Evolutionary conservation across 2,888 invertebrate species (phyloP).

Genomic region (Caenorhabditis imperialis): DNA sequence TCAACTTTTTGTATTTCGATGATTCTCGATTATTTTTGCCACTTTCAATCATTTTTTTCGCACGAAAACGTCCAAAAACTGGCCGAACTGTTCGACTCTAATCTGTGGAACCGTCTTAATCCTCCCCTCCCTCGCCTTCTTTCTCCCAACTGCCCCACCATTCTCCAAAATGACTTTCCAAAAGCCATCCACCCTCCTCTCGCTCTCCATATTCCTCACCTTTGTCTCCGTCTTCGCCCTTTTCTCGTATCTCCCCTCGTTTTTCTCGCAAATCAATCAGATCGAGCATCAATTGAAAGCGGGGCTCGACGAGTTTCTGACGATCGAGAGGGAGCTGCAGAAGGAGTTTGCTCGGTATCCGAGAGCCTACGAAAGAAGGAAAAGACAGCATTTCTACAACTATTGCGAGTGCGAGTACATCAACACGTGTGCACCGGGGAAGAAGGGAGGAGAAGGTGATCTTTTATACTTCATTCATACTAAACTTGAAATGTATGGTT

Average conservation of each 20-base stretch:
- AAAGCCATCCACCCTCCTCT: slow-evolving; percentile 39
- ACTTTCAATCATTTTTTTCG: not conserved
- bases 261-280: slow-evolving; percentile 32
- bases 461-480: too few relatives aligned
- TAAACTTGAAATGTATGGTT: not conserved
- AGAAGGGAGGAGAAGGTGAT: slow-evolving; percentile 46
- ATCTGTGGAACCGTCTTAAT: slow-evolving; percentile 41
- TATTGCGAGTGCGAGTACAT: slow-evolving; percentile 61
- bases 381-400: slow-evolving; percentile 44
- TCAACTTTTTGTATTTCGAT: too few relatives aligned
- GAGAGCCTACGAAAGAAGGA: slow-evolving; percentile 15
- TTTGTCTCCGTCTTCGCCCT: slow-evolving; percentile 46
- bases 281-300: slow-evolving; percentile 34
- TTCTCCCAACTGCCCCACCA: not conserved
- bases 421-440: slow-evolving; percentile 57
- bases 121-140: too few relatives aligned
- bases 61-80: not conserved
- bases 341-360: slow-evolving; percentile 30
- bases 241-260: slow-evolving; percentile 48
- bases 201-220: slow-evolving; percentile 49
- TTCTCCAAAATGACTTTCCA: slow-evolving; percentile 10
- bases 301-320: slow-evolving; percentile 45
- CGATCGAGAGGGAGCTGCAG: slow-evolving; percentile 25
- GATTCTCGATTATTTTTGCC: not conserved
- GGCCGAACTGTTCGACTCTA: slow-evolving; percentile 28